These are phyloP conservation scores for Megalurothrips usitatus DNA, from an alignment of 2,888 invertebrate species.

Conservation along the genomic window DNA sequence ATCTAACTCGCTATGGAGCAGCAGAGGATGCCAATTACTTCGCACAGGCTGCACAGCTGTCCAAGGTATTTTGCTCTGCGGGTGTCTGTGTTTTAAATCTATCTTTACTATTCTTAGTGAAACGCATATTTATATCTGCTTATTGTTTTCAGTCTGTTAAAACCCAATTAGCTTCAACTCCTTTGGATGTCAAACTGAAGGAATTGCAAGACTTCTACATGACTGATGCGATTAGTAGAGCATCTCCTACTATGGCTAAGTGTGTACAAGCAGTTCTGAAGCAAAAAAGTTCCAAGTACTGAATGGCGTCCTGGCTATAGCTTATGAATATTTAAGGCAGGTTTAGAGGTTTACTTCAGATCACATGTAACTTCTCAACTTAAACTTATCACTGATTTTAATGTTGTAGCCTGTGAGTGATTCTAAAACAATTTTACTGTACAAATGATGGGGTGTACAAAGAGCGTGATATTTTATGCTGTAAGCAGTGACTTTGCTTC, in stretches of 20 bases:
- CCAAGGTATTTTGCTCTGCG: constrained; percentile 49
- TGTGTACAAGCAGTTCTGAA: constrained; percentile 88
- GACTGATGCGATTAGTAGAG: constrained; percentile 94
- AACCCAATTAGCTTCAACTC: constrained; percentile 44
- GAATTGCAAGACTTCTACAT: constrained; percentile 83
- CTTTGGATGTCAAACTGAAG: constrained; percentile 68
- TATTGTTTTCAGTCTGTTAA: constrained; percentile 45
- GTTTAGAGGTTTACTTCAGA: background rate
- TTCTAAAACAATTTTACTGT: background rate
- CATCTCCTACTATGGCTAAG: constrained; percentile 98
- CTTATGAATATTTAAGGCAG: background rate
- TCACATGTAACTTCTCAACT: background rate
- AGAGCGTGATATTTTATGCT: background rate
- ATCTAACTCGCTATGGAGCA: constrained; percentile 77
- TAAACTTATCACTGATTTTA: background rate
- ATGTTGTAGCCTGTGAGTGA: background rate
- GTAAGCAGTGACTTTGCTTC: background rate
- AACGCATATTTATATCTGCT: constrained; percentile 31
- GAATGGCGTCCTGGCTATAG: constrained; percentile 35
- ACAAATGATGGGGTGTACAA: constrained; percentile 8
- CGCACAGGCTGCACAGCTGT: constrained; percentile 70
- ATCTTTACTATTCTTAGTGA: constrained; percentile 34
- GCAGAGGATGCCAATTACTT: constrained; percentile 82
- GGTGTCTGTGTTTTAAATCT: background rate
- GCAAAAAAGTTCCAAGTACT: constrained; percentile 51